These are phyloP conservation scores for Pollenia amentaria DNA, from an alignment of 2,888 invertebrate species.

Conservation along the genomic window DNA sequence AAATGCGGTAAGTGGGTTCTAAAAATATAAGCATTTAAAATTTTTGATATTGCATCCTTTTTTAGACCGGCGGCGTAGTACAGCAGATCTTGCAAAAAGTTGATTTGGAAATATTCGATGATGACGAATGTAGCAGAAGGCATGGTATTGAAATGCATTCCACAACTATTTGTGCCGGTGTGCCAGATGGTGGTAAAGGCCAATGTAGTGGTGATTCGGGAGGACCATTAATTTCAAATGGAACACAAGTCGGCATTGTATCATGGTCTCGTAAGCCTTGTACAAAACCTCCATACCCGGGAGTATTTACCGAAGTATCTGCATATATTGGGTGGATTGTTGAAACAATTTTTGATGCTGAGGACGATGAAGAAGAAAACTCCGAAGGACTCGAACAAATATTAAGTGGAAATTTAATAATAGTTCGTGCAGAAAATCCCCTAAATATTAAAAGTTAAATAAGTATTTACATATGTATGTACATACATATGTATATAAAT, in stretches of 20 bases:
- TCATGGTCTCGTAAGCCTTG: constrained; percentile 85
- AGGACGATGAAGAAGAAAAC: constrained; percentile 63
- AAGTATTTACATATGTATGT: background rate
- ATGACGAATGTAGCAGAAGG: constrained; percentile 82
- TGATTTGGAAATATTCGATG: constrained; percentile 81
- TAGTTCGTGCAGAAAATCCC: constrained; percentile 62
- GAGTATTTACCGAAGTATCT: constrained; percentile 84
- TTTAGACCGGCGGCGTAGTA: constrained; percentile 82
- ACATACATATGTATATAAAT: background rate
- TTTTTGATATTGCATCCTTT: constrained; percentile 12
- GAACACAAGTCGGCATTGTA: constrained; percentile 84
- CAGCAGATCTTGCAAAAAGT: constrained; percentile 83
- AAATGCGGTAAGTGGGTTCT: constrained; percentile 78
- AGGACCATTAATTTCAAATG: constrained; percentile 83
- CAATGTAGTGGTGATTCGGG: constrained; percentile 85
- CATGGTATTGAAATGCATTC: constrained; percentile 79
- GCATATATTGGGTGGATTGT: constrained; percentile 83
- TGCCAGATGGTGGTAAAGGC: constrained; percentile 84
- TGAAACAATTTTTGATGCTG: constrained; percentile 76
- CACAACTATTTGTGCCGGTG: constrained; percentile 85
- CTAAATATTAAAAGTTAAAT: constrained; percentile 11
- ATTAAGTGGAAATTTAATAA: constrained; percentile 77
- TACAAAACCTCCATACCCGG: constrained; percentile 83
- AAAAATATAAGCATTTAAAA: background rate
- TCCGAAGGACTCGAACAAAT: constrained; percentile 71